Evolutionary conservation across 2,888 invertebrate genomes (phyloP).

Genomic region (Zygaena filipendulae): DNA sequence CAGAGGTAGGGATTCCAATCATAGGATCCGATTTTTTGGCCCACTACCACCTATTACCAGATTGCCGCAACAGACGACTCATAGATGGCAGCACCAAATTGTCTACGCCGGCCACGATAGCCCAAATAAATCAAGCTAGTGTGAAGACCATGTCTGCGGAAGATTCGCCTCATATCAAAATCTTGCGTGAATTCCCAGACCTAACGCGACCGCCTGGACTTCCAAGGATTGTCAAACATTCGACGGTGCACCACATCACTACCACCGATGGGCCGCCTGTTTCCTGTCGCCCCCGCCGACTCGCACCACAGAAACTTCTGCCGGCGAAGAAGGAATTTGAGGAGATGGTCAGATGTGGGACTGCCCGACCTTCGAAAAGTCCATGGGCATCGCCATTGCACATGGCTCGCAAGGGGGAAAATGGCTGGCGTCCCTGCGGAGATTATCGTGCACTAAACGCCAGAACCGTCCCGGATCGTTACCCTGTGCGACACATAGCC

Average conservation of each 20-base stretch:
- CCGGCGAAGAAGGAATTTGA: constrained; percentile 19
- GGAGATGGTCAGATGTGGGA: constrained; percentile 16
- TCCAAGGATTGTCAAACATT: constrained; percentile 8
- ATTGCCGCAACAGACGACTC: constrained; percentile 2
- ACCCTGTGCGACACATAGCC: too few species aligned
- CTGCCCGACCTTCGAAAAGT: constrained; percentile 18
- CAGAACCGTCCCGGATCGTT: too few species aligned
- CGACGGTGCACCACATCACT: constrained; percentile 12
- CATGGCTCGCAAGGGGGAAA: constrained; percentile 20
- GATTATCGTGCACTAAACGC: too few species aligned
- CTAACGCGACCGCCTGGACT: constrained; percentile 4
- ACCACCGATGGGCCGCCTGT: constrained; percentile 16
- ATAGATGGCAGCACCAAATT: constrained; percentile 8
- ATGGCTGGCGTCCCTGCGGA: constrained; percentile 26
- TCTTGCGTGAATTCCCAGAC: constrained; percentile 7
- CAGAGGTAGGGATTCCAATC: constrained; percentile 11
- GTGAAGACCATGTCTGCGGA: too few species aligned
- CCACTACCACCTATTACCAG: constrained; percentile 12
- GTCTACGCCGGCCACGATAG: not conserved
- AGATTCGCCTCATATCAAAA: constrained; percentile 1
- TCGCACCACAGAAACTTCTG: constrained; percentile 17
- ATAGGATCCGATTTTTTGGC: constrained; percentile 13
- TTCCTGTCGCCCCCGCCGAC: constrained; percentile 16
- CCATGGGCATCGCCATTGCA: constrained; percentile 25
- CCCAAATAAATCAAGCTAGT: not conserved